Evolutionary conservation across 2,113 vertebrate species (phyloP), one percentile per base, ranked within the genome.

Genomic region (Chaetops frenatus): DNA sequence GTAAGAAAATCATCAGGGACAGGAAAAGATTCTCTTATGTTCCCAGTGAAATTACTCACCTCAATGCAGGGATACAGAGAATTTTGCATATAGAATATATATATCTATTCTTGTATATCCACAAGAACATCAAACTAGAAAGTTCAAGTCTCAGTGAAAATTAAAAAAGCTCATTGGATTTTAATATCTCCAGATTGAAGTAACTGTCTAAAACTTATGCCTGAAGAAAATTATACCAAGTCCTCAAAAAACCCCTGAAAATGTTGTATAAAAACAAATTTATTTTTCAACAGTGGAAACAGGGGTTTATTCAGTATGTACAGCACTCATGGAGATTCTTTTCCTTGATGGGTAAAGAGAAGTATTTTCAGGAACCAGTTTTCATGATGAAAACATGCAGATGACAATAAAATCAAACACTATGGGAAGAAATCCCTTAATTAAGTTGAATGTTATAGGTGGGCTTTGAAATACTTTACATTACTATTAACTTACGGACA

Each of bases 211-310:
- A 13, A 87, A 53, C 1, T 58, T 66, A 25, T 1, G 3, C 31
- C 60, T 65, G 15, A 65, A 91, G 22, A 64, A 93, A 61, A 62
- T 50, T 2, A 78, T 20, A 47, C 5, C 6, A 1, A 90, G 38
- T 25, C 45, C 33, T 44, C 10, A 69, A 64, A 82, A 64, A 53
- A 3, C 57, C 61, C 62, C 3, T 25, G 15, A 86, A 83, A 78
- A 44, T 14, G 6, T 11, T 31, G 25, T 96, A 95, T 15, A 94
- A 96, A 96, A 97, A 97, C 82, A 81, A 74, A 88, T 96, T 96
- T 96, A 96, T 95, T 96, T 62, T 40, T 42, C 29, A 82, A 40
- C 10, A 65, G 40, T 4, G 17, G 29, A 81, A 93, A 60, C 8
- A 33, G 25, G 42, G 24, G 56, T 84, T 90, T 65, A 90, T 89